Conservation (phyloP, 1,140 invertebrate genomes). For the Euura saliciscinereae region DNA sequence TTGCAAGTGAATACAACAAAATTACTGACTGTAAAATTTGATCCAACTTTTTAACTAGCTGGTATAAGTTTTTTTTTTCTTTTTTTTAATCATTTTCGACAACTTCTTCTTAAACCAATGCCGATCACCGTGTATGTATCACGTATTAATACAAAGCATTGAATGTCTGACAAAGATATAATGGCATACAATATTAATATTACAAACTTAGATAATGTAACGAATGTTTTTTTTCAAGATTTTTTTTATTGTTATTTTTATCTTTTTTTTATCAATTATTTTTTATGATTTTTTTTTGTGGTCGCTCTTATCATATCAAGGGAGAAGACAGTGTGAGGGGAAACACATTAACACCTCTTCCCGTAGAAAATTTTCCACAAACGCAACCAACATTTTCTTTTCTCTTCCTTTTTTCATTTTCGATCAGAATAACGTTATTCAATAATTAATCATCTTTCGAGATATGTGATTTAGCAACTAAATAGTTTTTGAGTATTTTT, state of each 20-base stretch:
- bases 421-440: background rate
- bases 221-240: background rate
- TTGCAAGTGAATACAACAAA: background rate
- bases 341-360: background rate
- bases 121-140: background rate
- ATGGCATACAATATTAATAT: background rate
- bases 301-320: background rate
- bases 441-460: background rate
- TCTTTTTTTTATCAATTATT: background rate
- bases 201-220: background rate
- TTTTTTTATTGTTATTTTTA: background rate
- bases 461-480: background rate
- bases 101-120: background rate
- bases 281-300: constrained; percentile 1
- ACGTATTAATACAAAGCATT: background rate
- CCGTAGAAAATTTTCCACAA: background rate
- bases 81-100: background rate
- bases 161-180: background rate
- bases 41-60: background rate
- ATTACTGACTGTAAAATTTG: constrained; percentile 3
- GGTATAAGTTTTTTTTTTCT: background rate
- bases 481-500: background rate
- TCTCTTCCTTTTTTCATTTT: background rate
- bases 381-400: background rate
- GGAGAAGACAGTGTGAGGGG: no score